A percentile compares a stretch with the other conserved stretches of the same genome.
Evolutionary conservation across 2,797 vertebrate species (phyloP).

Genomic region (Luscinia megarhynchos): DNA sequence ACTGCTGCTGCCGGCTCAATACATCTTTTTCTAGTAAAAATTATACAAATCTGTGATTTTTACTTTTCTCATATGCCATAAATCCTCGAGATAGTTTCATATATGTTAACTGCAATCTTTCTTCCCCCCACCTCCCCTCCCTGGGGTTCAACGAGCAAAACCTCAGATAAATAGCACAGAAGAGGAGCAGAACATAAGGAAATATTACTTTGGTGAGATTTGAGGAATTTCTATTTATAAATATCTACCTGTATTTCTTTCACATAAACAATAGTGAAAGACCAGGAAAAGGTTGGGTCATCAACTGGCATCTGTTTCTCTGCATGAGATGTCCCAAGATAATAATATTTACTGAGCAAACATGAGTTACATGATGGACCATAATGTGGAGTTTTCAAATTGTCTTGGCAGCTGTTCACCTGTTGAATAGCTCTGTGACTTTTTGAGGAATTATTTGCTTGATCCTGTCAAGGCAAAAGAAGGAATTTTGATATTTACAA

Average conservation of each 20-base stretch:
- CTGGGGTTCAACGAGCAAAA: slow-evolving; percentile 34
- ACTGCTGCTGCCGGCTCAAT: slow-evolving; percentile 56
- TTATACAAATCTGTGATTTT: slow-evolving; percentile 66
- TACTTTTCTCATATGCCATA: slow-evolving; percentile 32
- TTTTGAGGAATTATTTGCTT: slow-evolving; percentile 68
- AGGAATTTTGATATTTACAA: slow-evolving; percentile 65
- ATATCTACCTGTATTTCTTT: slow-evolving; percentile 37
- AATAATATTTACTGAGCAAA: slow-evolving; percentile 47
- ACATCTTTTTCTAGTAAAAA: slow-evolving; percentile 72
- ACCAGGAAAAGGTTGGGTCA: slow-evolving; percentile 20
- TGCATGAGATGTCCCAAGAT: slow-evolving; percentile 44
- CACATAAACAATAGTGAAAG: slow-evolving; percentile 44
- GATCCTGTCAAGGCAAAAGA: slow-evolving; percentile 66
- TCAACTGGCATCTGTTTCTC: slow-evolving; percentile 53
- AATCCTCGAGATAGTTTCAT: slow-evolving; percentile 62
- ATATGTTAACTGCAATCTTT: slow-evolving; percentile 24
- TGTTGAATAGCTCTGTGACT: slow-evolving; percentile 70
- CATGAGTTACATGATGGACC: slow-evolving; percentile 57
- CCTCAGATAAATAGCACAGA: slow-evolving; percentile 7
- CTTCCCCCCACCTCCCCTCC: background rate
- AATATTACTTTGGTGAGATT: slow-evolving; percentile 46
- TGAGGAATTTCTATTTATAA: slow-evolving; percentile 53
- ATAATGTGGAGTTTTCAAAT: slow-evolving; percentile 62
- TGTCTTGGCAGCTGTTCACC: slow-evolving; percentile 73
- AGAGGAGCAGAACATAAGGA: slow-evolving; percentile 7